Conservation (phyloP, 2,113 vertebrate species). For the Camelus dromedarius region DNA sequence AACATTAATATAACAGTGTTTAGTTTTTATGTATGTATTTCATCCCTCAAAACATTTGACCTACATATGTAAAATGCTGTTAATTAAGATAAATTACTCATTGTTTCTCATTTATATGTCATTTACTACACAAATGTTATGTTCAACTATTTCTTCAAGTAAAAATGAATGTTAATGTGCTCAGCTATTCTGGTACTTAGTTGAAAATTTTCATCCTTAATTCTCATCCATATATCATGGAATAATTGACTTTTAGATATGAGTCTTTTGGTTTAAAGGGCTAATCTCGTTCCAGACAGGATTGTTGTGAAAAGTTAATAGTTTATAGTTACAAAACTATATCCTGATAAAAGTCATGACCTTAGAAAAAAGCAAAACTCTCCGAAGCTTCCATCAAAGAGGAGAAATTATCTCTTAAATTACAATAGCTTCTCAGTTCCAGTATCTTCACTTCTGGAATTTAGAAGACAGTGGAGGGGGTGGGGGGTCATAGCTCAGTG, state of each 20-base stretch:
- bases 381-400: background rate
- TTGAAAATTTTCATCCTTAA: background rate
- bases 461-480: background rate
- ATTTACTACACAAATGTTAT: background rate
- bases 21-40: background rate
- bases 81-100: background rate
- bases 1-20: background rate
- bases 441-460: background rate
- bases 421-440: background rate
- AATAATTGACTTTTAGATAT: background rate
- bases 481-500: too few species aligned
- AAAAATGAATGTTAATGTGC: background rate
- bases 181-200: background rate
- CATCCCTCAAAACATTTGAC: background rate
- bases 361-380: constrained; percentile 13
- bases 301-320: background rate
- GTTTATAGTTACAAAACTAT: background rate
- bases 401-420: background rate
- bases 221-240: background rate
- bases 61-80: background rate
- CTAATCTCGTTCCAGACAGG: background rate
- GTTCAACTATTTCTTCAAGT: background rate
- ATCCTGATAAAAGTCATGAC: background rate
- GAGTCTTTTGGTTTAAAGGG: background rate
- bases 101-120: background rate